These are phyloP conservation scores for Zaprionus kolodkinae DNA, from an alignment of 1,140 invertebrate species.

Conservation along the genomic window DNA sequence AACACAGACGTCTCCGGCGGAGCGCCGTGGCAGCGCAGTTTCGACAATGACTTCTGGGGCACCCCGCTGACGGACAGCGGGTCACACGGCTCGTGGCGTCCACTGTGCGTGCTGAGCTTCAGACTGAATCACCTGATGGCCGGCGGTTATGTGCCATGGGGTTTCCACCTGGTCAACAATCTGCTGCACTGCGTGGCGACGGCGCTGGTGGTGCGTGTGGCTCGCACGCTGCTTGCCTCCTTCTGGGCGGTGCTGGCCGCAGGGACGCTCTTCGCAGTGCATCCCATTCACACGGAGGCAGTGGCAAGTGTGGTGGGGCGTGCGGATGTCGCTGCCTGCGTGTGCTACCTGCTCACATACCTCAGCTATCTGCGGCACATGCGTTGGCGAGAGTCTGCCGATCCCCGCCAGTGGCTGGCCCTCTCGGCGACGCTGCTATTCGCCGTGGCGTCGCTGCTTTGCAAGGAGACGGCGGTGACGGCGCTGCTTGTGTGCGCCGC, in stretches of 20 bases:
- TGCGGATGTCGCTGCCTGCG: constrained; percentile 95
- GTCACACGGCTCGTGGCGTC: constrained; percentile 97
- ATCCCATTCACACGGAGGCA: constrained; percentile 98
- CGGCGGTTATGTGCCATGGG: constrained; percentile 94
- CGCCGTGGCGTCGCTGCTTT: constrained; percentile 90
- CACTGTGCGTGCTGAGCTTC: constrained; percentile 96
- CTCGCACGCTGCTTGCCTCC: constrained; percentile 87
- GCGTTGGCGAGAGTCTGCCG: constrained; percentile 86
- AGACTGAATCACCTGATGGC: constrained; percentile 95
- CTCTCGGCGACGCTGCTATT: constrained; percentile 86
- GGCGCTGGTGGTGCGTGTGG: constrained; percentile 90
- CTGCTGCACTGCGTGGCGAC: constrained; percentile 93
- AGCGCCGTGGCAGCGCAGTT: constrained; percentile 87
- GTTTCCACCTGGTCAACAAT: constrained; percentile 96
- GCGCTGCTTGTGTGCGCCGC: constrained; percentile 94
- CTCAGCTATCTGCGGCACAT: constrained; percentile 90
- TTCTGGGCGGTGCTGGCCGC: constrained; percentile 90
- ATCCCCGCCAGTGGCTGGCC: constrained; percentile 86
- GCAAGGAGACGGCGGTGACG: constrained; percentile 96
- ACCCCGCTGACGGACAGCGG: constrained; percentile 93
- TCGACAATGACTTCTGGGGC: constrained; percentile 96
- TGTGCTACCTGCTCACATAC: constrained; percentile 95
- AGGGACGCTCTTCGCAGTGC: constrained; percentile 95
- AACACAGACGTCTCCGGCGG: constrained; percentile 93
- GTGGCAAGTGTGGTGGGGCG: constrained; percentile 98